These are phyloP conservation scores for Panonychus citri DNA, from an alignment of 1,140 invertebrate species.

Conservation along the genomic window DNA sequence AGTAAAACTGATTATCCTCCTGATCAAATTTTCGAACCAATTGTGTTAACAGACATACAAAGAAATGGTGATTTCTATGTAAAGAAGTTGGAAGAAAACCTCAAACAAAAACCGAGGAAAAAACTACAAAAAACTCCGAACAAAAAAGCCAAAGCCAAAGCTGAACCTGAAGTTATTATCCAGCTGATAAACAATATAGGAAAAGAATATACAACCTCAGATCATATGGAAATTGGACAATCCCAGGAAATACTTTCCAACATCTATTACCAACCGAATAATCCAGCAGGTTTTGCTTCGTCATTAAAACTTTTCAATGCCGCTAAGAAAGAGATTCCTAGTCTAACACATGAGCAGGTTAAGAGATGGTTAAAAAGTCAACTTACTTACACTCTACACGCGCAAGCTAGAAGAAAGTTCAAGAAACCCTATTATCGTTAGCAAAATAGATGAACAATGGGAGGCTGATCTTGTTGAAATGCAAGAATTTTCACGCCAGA, in stretches of 20 bases:
- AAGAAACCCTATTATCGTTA: slow-evolving; percentile 8
- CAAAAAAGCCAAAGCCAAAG: too few relatives aligned
- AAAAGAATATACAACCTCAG: too few relatives aligned
- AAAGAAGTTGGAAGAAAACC: too few relatives aligned
- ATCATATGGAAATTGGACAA: too few relatives aligned
- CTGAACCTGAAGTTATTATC: too few relatives aligned
- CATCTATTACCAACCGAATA: not conserved
- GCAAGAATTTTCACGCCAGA: slow-evolving; percentile 8
- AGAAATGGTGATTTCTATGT: too few relatives aligned
- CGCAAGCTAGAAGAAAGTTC: slow-evolving; percentile 14
- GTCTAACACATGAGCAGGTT: not conserved
- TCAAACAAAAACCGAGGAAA: too few relatives aligned
- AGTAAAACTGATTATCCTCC: too few relatives aligned
- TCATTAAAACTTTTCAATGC: not conserved
- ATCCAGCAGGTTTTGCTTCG: not conserved
- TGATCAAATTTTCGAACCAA: too few relatives aligned
- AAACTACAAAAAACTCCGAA: too few relatives aligned
- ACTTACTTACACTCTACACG: slow-evolving; percentile 16
- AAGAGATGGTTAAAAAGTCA: slow-evolving; percentile 3
- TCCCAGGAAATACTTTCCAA: not conserved
- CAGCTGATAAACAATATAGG: too few relatives aligned
- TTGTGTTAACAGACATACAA: too few relatives aligned
- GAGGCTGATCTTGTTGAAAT: slow-evolving; percentile 17
- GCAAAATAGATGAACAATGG: slow-evolving; percentile 13
- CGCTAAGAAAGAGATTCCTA: not conserved